Conservation (phyloP, 2,797 vertebrate species). For the Micropoecilia bifurca region DNA sequence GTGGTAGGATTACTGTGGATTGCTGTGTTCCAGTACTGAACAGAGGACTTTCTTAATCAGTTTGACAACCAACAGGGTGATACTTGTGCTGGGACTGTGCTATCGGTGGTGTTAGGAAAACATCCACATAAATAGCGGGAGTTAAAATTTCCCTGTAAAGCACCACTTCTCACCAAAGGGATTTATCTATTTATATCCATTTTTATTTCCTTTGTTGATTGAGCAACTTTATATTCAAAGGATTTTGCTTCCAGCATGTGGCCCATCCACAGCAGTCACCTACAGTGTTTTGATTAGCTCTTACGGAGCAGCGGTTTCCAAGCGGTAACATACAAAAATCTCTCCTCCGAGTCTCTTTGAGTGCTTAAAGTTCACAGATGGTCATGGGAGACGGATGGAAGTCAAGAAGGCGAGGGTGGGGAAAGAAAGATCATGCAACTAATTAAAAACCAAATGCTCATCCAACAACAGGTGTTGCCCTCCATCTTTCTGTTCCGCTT, state of each 20-base stretch:
- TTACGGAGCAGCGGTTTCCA: slow-evolving; percentile 58
- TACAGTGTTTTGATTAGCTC: slow-evolving; percentile 65
- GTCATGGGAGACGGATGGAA: slow-evolving; percentile 70
- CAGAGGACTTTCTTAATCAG: not conserved
- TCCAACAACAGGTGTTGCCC: slow-evolving; percentile 47
- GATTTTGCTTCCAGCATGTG: slow-evolving; percentile 55
- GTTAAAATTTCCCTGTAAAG: not conserved
- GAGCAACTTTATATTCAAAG: slow-evolving; percentile 48
- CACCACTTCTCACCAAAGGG: not conserved
- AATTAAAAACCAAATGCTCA: slow-evolving; percentile 64
- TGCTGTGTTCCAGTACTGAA: not conserved
- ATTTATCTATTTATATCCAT: not conserved
- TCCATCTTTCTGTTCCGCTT: slow-evolving; percentile 19
- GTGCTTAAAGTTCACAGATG: slow-evolving; percentile 70
- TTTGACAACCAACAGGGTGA: not conserved
- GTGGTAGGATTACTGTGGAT: not conserved
- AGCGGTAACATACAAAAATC: slow-evolving; percentile 37
- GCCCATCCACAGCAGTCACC: slow-evolving; percentile 58
- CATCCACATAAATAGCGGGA: not conserved
- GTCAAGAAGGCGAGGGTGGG: slow-evolving; percentile 47
- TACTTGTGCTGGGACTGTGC: not conserved
- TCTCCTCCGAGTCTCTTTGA: slow-evolving; percentile 41
- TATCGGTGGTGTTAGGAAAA: not conserved
- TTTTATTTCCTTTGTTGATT: slow-evolving; percentile 5
- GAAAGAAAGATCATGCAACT: slow-evolving; percentile 38